phyloP scores from a whole-genome alignment of 2,113 vertebrate species.

The Rhynchopsitta pachyrhyncha region DNA sequence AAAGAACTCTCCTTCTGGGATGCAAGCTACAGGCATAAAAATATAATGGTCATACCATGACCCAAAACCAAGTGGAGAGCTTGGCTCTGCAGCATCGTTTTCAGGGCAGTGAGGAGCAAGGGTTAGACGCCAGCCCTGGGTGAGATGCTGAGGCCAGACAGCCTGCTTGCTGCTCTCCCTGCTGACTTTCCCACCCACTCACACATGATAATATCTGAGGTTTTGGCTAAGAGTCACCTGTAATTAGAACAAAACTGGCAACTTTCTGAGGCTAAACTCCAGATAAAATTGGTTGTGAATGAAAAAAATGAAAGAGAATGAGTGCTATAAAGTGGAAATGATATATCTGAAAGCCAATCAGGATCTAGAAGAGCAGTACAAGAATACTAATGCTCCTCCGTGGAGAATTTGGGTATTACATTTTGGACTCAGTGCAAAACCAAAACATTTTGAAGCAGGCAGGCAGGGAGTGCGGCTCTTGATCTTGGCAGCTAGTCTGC shows the following conservation, averaged over 20 bases:
- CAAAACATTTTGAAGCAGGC: background rate
- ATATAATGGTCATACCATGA: background rate
- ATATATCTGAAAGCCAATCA: background rate
- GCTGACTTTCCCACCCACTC: background rate
- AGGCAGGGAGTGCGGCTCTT: background rate
- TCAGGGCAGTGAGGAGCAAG: background rate
- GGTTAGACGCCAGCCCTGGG: background rate
- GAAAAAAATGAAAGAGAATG: conserved; percentile 10
- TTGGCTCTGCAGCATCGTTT: background rate
- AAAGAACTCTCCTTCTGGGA: background rate
- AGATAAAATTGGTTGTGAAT: conserved; percentile 51
- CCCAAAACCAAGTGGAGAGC: background rate
- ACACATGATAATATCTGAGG: conserved; percentile 27
- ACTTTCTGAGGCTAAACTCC: conserved; percentile 24
- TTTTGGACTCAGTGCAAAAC: conserved; percentile 22
- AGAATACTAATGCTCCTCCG: background rate
- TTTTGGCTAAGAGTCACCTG: conserved; percentile 42
- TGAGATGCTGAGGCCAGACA: background rate
- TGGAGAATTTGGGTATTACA: background rate
- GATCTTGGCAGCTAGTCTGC: background rate
- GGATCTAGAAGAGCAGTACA: background rate
- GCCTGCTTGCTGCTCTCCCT: background rate
- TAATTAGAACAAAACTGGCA: conserved; percentile 46
- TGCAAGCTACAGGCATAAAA: background rate
- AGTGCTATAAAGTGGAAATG: conserved; percentile 8